Base-by-base conservation (phyloP, 2,797 vertebrate species). In the Naso thynnoides region DNA sequence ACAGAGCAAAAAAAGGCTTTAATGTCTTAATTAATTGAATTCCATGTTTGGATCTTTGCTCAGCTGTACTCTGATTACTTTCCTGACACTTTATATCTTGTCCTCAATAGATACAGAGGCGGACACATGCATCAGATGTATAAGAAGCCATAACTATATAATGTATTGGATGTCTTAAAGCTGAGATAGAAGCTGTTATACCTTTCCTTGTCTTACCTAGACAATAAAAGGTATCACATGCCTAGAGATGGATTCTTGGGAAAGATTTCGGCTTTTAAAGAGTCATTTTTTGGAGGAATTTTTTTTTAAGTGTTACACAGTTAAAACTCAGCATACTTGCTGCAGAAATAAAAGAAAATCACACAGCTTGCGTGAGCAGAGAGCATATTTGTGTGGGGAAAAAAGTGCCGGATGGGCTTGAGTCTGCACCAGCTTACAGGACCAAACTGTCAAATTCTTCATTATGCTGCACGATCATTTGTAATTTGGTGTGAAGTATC, bases 11-110 rank as follows among this genome's bases (percentile, higher is more conserved):
- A 7, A 16, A 13, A 62, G 49, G 57, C 64, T 58, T 41, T 63
- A 18, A 81, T 72, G 59, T 41, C 47, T 18, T 77, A 56, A 84
- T 83, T 70, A 70, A 73, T 60, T 65, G 64, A 58, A 64, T 64
- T 78, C 49, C 55, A 58, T 19, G 63, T 82, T 79, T 70, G 62
- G 50, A 74, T 73, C 64, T 15, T 38, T 16, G 48, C 58, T 54
- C 67, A 53, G 57, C 50, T 69, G 66, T 42, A 18, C 38, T 49
- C 44, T 58, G 26, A 36, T 66, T 49, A 27, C 45, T 66, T 53
- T 45, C 58, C 21, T 49, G 55, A 41, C 23, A 61, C 41, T 21
- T n/a, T 21, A 16, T 48, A 36, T 71, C 18, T 72, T 45, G 1
- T 59, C 53, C 44, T 41, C 23, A 47, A 27, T 60, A 8, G 36